phyloP scores from a whole-genome alignment of 2,113 vertebrate species.

The Hiodon alosoides region DNA sequence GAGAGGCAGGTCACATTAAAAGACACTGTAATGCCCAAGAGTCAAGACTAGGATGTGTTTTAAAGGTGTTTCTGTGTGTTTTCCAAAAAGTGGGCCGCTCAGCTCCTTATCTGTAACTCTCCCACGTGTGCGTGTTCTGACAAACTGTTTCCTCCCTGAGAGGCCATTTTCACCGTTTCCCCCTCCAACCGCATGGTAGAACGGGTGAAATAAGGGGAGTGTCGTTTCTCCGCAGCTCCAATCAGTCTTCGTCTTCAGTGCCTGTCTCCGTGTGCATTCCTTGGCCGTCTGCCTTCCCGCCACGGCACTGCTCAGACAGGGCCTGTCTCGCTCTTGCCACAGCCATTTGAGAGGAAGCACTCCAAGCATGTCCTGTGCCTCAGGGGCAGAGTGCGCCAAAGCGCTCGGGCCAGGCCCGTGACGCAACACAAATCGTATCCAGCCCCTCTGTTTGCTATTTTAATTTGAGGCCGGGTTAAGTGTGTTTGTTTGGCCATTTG shows the following conservation, averaged over 20 bases:
- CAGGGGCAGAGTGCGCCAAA: neutral
- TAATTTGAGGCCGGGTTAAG: neutral
- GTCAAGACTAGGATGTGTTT: too few relatives aligned
- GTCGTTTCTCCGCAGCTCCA: neutral
- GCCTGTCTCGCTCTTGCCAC: neutral
- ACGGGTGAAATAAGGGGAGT: too few relatives aligned
- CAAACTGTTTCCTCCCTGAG: too few relatives aligned
- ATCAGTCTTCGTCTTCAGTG: neutral
- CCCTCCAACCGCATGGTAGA: too few relatives aligned
- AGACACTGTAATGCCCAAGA: too few relatives aligned
- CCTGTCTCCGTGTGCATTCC: neutral
- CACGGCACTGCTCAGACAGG: neutral
- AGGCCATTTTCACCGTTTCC: too few relatives aligned
- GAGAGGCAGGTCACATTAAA: too few relatives aligned
- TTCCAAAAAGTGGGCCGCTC: too few relatives aligned
- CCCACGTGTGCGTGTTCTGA: too few relatives aligned
- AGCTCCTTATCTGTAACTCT: too few relatives aligned
- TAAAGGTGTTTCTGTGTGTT: too few relatives aligned
- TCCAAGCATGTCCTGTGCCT: neutral
- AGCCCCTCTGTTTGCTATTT: neutral
- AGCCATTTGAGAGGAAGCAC: neutral
- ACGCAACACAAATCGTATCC: neutral
- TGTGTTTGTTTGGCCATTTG: neutral
- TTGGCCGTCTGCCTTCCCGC: neutral
- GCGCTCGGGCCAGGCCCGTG: neutral